phyloP scores from a whole-genome alignment of 2,888 invertebrate genomes.

The Coecobrya sp. region DNA sequence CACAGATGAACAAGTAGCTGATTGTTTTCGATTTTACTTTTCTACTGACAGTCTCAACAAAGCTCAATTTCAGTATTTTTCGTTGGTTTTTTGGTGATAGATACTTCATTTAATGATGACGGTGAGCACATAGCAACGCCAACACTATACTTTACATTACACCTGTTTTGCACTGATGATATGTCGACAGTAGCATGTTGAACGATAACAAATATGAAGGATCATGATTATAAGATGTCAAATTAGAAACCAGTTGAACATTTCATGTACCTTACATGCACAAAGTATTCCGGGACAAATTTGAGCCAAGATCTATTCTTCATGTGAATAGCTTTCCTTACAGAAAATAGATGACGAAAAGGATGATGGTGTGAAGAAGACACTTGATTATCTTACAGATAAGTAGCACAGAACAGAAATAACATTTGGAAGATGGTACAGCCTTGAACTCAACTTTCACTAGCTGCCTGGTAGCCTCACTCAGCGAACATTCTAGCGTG shows the following conservation, averaged over 20 bases:
- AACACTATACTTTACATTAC: neutral
- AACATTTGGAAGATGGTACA: neutral
- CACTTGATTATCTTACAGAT: no score
- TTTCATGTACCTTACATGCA: neutral
- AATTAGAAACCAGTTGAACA: neutral
- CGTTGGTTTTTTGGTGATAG: neutral
- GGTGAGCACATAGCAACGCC: neutral
- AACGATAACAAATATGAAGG: neutral
- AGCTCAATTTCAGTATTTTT: conserved; percentile 1
- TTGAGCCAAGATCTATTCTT: no score
- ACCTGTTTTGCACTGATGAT: conserved; percentile 7
- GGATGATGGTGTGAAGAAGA: no score
- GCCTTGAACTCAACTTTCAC: neutral
- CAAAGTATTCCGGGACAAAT: no score
- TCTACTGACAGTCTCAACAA: conserved; percentile 11
- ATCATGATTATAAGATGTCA: neutral
- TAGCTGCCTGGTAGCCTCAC: no score
- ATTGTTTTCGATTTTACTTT: neutral
- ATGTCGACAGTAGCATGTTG: neutral
- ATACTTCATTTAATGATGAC: neutral
- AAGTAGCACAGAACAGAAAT: no score
- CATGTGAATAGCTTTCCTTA: no score
- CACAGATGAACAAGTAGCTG: neutral
- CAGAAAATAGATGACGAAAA: no score
- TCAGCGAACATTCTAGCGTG: no score